These are phyloP conservation scores for Garrulus glandarius DNA, from an alignment of 2,797 vertebrate species.

Conservation along the genomic window DNA sequence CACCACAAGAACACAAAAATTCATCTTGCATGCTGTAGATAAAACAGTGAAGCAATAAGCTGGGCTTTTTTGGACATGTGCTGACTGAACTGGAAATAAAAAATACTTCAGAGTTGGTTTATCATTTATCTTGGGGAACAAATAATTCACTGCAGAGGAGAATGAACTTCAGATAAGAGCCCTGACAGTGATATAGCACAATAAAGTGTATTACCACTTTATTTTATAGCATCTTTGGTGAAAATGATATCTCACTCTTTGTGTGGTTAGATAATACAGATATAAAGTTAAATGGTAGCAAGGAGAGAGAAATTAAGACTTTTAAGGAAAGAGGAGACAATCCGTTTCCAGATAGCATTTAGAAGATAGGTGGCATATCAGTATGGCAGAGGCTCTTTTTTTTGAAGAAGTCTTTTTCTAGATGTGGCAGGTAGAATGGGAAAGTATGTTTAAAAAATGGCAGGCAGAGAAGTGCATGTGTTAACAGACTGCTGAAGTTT, in stretches of 20 bases:
- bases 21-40: background rate
- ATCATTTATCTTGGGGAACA: background rate
- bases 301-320: conserved; percentile 10
- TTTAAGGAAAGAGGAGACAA: background rate
- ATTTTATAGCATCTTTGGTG: background rate
- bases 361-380: background rate
- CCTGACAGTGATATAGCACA: conserved; percentile 7
- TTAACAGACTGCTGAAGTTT: background rate
- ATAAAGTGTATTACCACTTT: background rate
- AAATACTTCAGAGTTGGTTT: background rate
- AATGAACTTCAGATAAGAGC: background rate
- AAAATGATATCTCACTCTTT: background rate
- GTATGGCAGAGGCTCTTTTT: background rate
- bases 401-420: background rate
- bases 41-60: background rate
- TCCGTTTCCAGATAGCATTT: background rate
- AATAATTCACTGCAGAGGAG: background rate
- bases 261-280: background rate
- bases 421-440: background rate
- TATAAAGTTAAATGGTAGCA: background rate
- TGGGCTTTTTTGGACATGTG: accelerated
- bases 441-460: background rate
- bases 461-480: accelerated
- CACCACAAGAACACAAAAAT: background rate
- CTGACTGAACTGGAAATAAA: background rate